Base-by-base conservation (phyloP, 2,113 vertebrate species). In the Fulmarus glacialis region DNA sequence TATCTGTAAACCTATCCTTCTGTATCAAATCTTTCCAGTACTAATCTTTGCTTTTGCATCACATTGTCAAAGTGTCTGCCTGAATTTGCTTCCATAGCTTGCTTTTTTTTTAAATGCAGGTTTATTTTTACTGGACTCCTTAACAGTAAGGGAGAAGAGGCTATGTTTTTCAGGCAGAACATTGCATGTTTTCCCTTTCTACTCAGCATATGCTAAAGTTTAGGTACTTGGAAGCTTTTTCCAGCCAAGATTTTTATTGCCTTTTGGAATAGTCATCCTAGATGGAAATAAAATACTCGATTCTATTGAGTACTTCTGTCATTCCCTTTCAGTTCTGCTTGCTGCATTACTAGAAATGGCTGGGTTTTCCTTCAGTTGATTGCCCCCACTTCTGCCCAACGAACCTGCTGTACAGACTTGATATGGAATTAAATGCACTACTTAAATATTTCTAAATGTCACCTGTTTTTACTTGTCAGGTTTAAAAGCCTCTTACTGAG, bases 101-200 rank as follows among this genome's bases (percentile, higher is more conserved):
- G 7, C n/a, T 47, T 47, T 50, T 24, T 50, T 78, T 62, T 38
- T 1, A 50, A 78, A 17, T 22, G 4, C 6, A 30, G 10, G 11
- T 68, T 92, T 97, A 23, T 93, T 96, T 95, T 97, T 89, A 34
- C 45, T 94, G 87, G 77, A 67, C 19, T 55, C 11, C 6, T 66
- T 59, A 43, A 81, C 66, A 71, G 30, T 47, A n/a, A 71, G n/a
- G 60, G 56, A 67, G 50, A 40, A 59, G 43, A 89, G 13, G 36
- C 58, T 58, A 8, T 80, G 68, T 45, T 80, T 92, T 93, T 90
- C 79, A 84, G 81, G 17, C 94, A 90, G 89, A 70, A 36, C 30
- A 26, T 32, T 12, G 32, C 67, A 59, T 91, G 79, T 67, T 90
- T 90, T 85, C 47, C 66, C 12, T 63, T 74, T 90, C 20, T 73